These are phyloP conservation scores for Drosophila paranaensis DNA, from an alignment of 2,888 invertebrate species.

Conservation along the genomic window DNA sequence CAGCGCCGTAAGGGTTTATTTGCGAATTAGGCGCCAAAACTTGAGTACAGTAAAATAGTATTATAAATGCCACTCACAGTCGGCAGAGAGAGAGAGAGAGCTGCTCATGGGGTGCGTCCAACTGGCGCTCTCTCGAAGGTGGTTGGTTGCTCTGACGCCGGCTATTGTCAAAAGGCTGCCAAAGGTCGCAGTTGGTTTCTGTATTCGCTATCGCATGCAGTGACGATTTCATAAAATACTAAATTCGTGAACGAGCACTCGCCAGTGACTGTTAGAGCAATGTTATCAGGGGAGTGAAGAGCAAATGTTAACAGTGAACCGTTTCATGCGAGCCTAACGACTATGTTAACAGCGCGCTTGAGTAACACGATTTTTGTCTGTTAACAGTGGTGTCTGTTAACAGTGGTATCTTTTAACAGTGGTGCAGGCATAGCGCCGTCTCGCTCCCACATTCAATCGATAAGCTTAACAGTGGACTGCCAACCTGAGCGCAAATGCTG, in stretches of 20 bases:
- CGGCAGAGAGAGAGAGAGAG: constrained; percentile 13
- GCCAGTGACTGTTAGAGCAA: neutral
- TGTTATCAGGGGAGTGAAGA: neutral
- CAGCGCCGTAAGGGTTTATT: constrained; percentile 10
- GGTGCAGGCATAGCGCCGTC: constrained; percentile 26
- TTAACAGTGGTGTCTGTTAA: too few species aligned
- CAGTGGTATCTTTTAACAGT: too few species aligned
- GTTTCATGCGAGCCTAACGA: neutral
- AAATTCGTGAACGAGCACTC: neutral
- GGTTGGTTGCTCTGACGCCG: constrained; percentile 53
- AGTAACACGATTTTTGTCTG: too few species aligned
- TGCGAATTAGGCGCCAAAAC: constrained; percentile 59
- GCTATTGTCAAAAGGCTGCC: constrained; percentile 32
- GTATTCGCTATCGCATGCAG: constrained; percentile 1
- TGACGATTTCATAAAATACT: neutral
- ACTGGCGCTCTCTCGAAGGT: constrained; percentile 13
- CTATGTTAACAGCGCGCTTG: constrained; percentile 2
- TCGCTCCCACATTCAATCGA: constrained; percentile 63
- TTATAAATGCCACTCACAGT: constrained; percentile 16
- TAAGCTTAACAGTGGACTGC: constrained; percentile 71
- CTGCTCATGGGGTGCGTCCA: constrained; percentile 32
- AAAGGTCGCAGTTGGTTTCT: constrained; percentile 22
- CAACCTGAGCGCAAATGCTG: constrained; percentile 41
- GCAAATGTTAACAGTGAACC: neutral
- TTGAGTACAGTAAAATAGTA: constrained; percentile 53